phyloP scores from a whole-genome alignment of 2,113 vertebrate species.

The Pyrgilauda ruficollis region DNA sequence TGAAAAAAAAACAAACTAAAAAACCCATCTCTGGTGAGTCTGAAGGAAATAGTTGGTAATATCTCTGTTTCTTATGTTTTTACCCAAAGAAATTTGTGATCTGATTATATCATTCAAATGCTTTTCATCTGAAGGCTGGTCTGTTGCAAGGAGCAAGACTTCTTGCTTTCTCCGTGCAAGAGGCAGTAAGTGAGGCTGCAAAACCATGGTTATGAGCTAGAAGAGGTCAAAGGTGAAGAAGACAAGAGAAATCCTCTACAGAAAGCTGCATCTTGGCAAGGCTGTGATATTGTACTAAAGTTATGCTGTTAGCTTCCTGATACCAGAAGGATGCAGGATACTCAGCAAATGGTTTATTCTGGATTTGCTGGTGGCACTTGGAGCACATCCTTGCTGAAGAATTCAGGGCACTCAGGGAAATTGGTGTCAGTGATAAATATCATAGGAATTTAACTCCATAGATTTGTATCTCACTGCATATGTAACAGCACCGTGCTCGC shows the following conservation, averaged over 20 bases:
- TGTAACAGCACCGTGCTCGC: background rate
- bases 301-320: background rate
- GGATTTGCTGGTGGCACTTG: background rate
- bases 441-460: background rate
- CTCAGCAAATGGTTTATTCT: background rate
- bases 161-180: background rate
- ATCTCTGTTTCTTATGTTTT: background rate
- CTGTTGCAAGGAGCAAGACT: background rate
- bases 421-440: background rate
- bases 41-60: background rate
- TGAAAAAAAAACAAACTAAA: background rate
- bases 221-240: background rate
- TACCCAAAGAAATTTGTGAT: background rate
- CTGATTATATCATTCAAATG: background rate
- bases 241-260: background rate
- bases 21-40: background rate
- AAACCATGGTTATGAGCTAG: background rate
- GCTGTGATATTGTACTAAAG: background rate
- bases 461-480: background rate
- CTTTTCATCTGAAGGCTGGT: background rate
- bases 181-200: background rate
- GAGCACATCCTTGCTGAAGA: background rate
- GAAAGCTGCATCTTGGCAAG: background rate
- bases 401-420: background rate
- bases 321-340: background rate